Evolutionary conservation across 92 coral and sea anemone genomes (phyloP), one percentile per base, ranked within the genome.

Genomic region (Heliopora coerulea): DNA sequence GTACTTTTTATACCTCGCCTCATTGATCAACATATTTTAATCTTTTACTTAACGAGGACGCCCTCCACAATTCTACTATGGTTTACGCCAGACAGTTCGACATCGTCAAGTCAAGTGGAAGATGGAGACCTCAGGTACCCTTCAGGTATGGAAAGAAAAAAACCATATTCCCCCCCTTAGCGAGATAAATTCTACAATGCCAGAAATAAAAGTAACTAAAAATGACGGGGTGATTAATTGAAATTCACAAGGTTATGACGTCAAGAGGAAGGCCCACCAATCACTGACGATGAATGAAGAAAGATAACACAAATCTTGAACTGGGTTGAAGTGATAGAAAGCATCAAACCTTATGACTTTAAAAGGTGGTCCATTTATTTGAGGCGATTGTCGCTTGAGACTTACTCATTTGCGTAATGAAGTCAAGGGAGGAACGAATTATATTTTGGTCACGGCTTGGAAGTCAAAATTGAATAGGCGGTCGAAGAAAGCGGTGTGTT

Each of bases 381-480:
- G 2, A 8, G 54, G 62, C 79, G 14, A 58, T 24, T 34, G 31
- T 44, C 46, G 14, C 44, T 3, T 24, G 25, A 20, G 41, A 49
- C 7, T 34, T 82, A 78, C 84, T 48, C 78, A 80, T 13, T 72
- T 72, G 75, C 57, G 83, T 75, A 46, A 48, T 68, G 65, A 83
- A 68, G 83, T 58, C 60, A 54, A 32, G 30, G 59, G 59, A 35
- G 72, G 54, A 49, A 80, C 80, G 67, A 39, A 37, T 65, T 35
- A 25, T 35, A 33, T 29, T 46, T 12, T 64, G 41, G 64, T 65
- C 34, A 54, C 41, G 49, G 83, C 21, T 63, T 63, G 7, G 50
- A 3, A n/a, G 20, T 54, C 60, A 49, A 20, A 44, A 69, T 33
- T 69, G 62, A 69, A 18, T 31, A 1, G 29, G 61, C 15, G 23